Evolutionary conservation across 2,888 invertebrate species (phyloP).

Genomic region (Polymixis flavicincta): DNA sequence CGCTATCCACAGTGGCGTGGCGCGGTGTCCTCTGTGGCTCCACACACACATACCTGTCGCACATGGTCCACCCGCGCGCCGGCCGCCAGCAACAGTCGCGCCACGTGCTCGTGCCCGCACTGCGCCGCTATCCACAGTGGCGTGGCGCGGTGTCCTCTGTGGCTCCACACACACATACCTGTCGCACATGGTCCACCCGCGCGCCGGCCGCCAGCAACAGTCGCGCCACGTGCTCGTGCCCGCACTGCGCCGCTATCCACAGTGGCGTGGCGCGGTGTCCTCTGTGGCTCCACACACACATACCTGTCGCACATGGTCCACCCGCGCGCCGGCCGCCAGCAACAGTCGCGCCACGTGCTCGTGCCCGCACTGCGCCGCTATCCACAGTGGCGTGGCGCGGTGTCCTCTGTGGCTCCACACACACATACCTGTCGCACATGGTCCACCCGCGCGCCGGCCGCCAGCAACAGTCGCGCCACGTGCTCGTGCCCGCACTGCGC

Average conservation of each 20-base stretch:
- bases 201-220: slow-evolving; percentile 95
- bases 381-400: slow-evolving; percentile 97
- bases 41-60: no score
- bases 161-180: no score
- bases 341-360: slow-evolving; percentile 94
- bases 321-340: slow-evolving; percentile 94
- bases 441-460: slow-evolving; percentile 95
- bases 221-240: slow-evolving; percentile 95
- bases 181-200: slow-evolving; percentile 94
- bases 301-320: slow-evolving; percentile 95
- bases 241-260: slow-evolving; percentile 99
- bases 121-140: slow-evolving; percentile 98
- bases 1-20: slow-evolving; percentile 98
- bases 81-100: slow-evolving; percentile 93
- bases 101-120: slow-evolving; percentile 97
- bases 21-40: no score
- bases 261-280: slow-evolving; percentile 97
- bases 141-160: slow-evolving; percentile 96
- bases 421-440: no score
- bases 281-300: no score
- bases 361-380: slow-evolving; percentile 98
- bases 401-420: no score
- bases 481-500: slow-evolving; percentile 98
- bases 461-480: slow-evolving; percentile 94
- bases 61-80: slow-evolving; percentile 95